These are phyloP conservation scores for Aulostomus chinensis DNA, from an alignment of 2,797 vertebrate genomes.

Conservation along the genomic window DNA sequence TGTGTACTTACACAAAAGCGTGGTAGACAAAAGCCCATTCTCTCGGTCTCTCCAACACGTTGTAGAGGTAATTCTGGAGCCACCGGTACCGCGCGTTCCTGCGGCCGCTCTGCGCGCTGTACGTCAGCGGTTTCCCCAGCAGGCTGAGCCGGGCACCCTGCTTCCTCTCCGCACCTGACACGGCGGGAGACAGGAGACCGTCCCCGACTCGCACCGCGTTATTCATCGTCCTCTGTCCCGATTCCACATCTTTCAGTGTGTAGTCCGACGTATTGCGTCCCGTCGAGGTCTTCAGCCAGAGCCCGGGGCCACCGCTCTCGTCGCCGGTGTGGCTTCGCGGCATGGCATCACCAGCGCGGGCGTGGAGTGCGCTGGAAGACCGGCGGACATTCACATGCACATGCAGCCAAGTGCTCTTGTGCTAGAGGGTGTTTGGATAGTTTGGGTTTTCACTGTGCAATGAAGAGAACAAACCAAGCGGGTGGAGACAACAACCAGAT, in stretches of 20 bases:
- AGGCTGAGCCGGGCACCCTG: conserved; percentile 95
- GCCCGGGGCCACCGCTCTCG: conserved; percentile 83
- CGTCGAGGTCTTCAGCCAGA: conserved; percentile 86
- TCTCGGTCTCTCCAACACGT: conserved; percentile 92
- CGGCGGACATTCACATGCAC: conserved; percentile 73
- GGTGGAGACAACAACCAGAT: neutral
- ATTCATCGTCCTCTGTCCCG: conserved; percentile 85
- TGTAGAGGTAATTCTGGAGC: conserved; percentile 94
- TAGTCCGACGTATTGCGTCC: conserved; percentile 77
- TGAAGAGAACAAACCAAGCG: neutral
- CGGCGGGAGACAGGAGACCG: conserved; percentile 71
- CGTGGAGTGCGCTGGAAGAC: conserved; percentile 63
- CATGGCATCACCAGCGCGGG: conserved; percentile 90
- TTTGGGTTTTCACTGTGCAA: conserved; percentile 14
- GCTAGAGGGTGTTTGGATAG: conserved; percentile 14
- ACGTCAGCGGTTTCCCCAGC: conserved; percentile 92
- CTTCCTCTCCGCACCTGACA: conserved; percentile 84
- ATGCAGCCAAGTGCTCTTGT: conserved; percentile 48
- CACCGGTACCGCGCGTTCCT: conserved; percentile 94
- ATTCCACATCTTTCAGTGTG: conserved; percentile 93
- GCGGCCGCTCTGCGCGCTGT: conserved; percentile 91
- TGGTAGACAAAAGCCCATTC: conserved; percentile 94
- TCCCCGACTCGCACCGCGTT: conserved; percentile 76
- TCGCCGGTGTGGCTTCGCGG: conserved; percentile 91
- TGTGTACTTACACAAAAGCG: conserved; percentile 91